phyloP scores from a whole-genome alignment of 2,888 invertebrate genomes.

The Dicyrtoma fusca region DNA sequence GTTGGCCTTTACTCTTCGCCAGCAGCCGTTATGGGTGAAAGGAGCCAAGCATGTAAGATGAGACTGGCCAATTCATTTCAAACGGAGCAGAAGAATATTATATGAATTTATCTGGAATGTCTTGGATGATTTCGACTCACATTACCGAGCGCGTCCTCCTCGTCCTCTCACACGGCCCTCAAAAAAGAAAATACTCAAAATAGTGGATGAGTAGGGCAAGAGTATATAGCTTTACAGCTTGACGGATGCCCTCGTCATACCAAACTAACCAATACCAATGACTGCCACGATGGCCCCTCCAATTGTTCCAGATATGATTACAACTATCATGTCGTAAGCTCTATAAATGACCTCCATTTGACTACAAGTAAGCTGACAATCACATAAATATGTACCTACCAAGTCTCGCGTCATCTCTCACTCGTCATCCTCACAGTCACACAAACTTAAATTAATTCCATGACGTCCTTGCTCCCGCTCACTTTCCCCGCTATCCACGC shows the following conservation, averaged over 20 bases:
- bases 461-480: too few species aligned
- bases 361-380: too few species aligned
- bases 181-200: not conserved
- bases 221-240: not conserved
- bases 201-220: not conserved
- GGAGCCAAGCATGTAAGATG: conserved; percentile 34
- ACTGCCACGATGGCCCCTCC: too few species aligned
- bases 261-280: too few species aligned
- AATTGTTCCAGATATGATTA: too few species aligned
- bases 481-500: too few species aligned
- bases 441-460: too few species aligned
- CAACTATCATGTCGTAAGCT: too few species aligned
- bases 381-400: too few species aligned
- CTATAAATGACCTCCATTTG: too few species aligned
- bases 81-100: conserved; percentile 43
- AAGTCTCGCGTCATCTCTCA: too few species aligned
- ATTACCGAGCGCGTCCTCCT: conserved; percentile 1
- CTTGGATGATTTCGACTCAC: conserved; percentile 1
- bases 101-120: conserved; percentile 29
- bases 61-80: conserved; percentile 44
- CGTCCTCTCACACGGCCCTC: not conserved
- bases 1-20: not conserved
- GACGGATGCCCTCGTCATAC: not conserved
- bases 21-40: conserved; percentile 21
- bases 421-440: too few species aligned